These are phyloP conservation scores for Pseudonaja textilis DNA, from an alignment of 2,113 vertebrate genomes.

Conservation along the genomic window DNA sequence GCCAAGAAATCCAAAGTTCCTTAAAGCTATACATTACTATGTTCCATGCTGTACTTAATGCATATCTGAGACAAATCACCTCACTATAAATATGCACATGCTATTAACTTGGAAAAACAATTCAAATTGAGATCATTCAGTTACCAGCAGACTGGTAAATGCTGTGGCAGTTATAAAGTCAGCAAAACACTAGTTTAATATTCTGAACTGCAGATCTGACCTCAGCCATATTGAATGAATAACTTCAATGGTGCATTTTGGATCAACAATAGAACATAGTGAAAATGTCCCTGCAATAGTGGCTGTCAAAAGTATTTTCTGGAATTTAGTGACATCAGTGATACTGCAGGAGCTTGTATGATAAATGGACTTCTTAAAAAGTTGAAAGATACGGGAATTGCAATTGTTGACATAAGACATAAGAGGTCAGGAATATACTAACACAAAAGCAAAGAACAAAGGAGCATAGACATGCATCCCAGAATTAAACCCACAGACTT, in stretches of 20 bases:
- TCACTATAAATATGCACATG: not conserved
- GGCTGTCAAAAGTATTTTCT: not conserved
- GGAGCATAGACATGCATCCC: not conserved
- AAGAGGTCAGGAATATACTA: not conserved
- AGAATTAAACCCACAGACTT: not conserved
- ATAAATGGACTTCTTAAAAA: constrained; percentile 1
- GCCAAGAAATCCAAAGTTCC: not conserved
- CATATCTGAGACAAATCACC: not conserved
- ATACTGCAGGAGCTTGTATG: not conserved
- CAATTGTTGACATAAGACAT: not conserved
- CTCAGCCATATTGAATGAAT: not conserved
- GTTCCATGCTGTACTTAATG: not conserved
- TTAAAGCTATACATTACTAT: not conserved
- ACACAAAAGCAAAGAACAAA: not conserved
- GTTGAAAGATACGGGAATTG: not conserved
- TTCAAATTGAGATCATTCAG: not conserved
- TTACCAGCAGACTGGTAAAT: not conserved
- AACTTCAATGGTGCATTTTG: not conserved
- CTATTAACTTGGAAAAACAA: not conserved
- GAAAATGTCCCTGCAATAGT: not conserved
- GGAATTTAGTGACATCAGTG: not conserved
- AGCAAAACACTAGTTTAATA: not conserved
- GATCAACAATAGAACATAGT: not conserved
- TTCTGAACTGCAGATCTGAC: not conserved
- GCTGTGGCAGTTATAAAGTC: not conserved